Evolutionary conservation across 2,888 invertebrate species (phyloP), one percentile per base, ranked within the genome.

Genomic region (Morpho helenor): DNA sequence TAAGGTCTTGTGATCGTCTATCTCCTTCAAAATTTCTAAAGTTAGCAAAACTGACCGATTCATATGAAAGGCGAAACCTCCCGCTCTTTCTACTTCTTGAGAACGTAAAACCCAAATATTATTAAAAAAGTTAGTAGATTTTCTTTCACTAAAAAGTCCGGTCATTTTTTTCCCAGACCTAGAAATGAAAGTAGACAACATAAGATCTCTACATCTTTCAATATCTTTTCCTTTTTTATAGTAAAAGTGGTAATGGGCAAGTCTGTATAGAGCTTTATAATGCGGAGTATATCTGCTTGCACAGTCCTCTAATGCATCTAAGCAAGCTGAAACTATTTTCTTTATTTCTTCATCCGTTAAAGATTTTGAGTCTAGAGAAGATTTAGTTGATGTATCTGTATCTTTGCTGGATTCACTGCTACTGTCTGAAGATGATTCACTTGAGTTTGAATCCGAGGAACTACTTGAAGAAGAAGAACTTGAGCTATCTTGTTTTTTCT

Each of bases 81-180:
- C 98, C 0, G 97, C 95, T 62, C 98, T 92, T 76, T 98, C 98
- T 47, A 98, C 95, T 90, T 99, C 98, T 60, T 93, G 93, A 2
- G 94, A 93, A 0, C 97, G 98, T 76, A 97, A 97, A 68, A 97
- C 93, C 98, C 98, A 98, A 58, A 98, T 95, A 51, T 97, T 96
- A 86, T 97, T 96, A 71, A 98, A 98, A 74, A 98, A 97, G 80
- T 98, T 98, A 22, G 93, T 94, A 56, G 92, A 92, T 80, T 96
- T 98, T 53, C 96, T 92, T 69, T 98, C 97, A 44, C 94, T 93
- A 78, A 98, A 98, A 9, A 98, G 88, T 8, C 98, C 98, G 68
- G 92, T 93, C 52, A 96, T 92, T 64, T 93, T 92, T 75, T 94
- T 93, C 9, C 93, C 93, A 52, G 92, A 86, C 66, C 93, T 92